A percentile compares a stretch with the other conserved stretches of the same genome.
These are phyloP conservation scores for Dicrostonyx torquatus DNA, from an alignment of 2,797 vertebrate species.

Conservation along the genomic window DNA sequence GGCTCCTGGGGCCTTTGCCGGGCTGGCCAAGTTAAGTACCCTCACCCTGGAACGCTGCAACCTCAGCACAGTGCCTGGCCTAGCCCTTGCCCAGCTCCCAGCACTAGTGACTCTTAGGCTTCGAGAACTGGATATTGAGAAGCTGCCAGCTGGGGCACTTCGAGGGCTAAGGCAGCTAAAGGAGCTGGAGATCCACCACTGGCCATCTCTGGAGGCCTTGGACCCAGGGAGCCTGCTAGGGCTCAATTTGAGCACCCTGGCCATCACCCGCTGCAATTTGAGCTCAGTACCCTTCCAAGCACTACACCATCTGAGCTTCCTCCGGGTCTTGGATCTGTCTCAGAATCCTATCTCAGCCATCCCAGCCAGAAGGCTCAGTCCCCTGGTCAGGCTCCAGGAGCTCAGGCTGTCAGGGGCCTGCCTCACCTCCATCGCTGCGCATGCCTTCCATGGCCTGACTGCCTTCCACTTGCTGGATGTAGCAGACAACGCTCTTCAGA, in stretches of 20 bases:
- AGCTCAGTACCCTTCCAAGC: constrained; percentile 90
- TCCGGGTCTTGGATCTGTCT: constrained; percentile 92
- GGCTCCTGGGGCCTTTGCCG: constrained; percentile 91
- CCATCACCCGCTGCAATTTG: constrained; percentile 91
- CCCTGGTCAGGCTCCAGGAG: constrained; percentile 91
- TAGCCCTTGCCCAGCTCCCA: constrained; percentile 91
- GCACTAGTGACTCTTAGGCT: constrained; percentile 87
- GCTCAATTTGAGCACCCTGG: constrained; percentile 92
- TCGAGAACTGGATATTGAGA: constrained; percentile 87
- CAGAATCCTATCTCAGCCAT: constrained; percentile 92
- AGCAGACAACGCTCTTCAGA: constrained; percentile 91
- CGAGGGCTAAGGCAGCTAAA: constrained; percentile 86
- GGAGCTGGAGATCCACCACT: constrained; percentile 89
- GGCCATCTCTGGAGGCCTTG: constrained; percentile 89
- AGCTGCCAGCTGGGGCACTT: constrained; percentile 90
- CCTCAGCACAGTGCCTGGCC: constrained; percentile 90
- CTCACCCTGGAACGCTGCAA: constrained; percentile 93
- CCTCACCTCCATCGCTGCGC: constrained; percentile 89
- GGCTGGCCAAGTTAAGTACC: constrained; percentile 89
- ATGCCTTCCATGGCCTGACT: constrained; percentile 91
- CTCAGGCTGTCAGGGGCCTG: constrained; percentile 90
- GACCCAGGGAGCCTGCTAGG: constrained; percentile 90
- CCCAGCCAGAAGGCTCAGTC: constrained; percentile 86
- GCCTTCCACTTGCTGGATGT: constrained; percentile 92
- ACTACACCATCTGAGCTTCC: constrained; percentile 89